Percentiles rank a stretch among this genome's conserved stretches.
Conservation (phyloP, 2,113 vertebrate species). For the Artemisiospiza belli region DNA sequence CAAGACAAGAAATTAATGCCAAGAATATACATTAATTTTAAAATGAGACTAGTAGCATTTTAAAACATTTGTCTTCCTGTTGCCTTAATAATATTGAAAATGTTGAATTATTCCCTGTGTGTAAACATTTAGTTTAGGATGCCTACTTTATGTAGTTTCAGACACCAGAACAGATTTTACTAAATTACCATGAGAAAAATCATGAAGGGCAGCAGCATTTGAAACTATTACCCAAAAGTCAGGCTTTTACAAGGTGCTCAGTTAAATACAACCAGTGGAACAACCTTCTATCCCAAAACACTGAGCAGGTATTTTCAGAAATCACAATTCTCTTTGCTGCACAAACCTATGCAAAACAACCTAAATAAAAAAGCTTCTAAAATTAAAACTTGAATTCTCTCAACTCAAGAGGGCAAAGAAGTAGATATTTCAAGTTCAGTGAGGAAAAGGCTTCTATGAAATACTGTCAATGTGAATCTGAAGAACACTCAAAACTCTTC, state of each 20-base stretch:
- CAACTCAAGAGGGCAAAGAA: background rate
- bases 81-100: background rate
- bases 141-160: background rate
- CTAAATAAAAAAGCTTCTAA: background rate
- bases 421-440: background rate
- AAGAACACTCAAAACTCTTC: background rate
- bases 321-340: background rate
- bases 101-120: background rate
- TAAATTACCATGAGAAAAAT: background rate
- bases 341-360: background rate
- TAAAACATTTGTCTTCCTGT: background rate
- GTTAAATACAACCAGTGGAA: background rate
- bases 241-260: background rate
- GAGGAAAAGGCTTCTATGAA: background rate
- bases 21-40: background rate
- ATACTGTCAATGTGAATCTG: background rate
- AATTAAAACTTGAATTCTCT: background rate
- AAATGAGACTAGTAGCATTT: background rate
- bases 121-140: background rate
- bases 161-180: background rate
- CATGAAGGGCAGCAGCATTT: background rate
- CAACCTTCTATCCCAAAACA: background rate
- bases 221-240: background rate
- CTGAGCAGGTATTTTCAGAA: background rate
- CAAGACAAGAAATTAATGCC: background rate